phyloP scores from a whole-genome alignment of 2,113 vertebrate species.

The Larimichthys polyactis region DNA sequence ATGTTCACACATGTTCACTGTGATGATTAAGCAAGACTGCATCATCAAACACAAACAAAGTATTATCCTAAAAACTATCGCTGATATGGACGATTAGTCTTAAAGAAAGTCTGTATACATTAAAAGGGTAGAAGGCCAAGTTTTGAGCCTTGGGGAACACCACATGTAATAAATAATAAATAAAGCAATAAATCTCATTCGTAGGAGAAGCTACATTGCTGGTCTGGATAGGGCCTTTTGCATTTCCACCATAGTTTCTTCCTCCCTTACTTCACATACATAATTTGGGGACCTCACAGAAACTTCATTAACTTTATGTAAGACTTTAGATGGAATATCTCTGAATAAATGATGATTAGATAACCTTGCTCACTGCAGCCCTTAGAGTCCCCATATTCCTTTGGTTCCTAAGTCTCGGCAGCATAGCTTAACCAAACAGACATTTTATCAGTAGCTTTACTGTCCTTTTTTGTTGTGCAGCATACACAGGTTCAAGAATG shows the following conservation, averaged over 20 bases:
- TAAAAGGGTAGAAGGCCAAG: neutral
- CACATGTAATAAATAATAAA: neutral
- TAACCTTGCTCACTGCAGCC: neutral
- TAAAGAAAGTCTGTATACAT: neutral
- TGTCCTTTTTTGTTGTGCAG: neutral
- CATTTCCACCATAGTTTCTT: no score
- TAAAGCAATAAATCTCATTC: neutral
- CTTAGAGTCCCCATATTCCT: neutral
- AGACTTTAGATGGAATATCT: neutral
- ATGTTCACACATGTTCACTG: neutral
- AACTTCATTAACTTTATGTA: neutral
- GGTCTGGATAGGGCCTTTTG: no score
- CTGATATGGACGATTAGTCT: neutral
- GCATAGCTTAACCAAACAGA: neutral
- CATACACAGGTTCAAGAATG: neutral
- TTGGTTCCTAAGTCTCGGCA: neutral
- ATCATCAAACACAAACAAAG: no score
- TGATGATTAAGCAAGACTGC: no score
- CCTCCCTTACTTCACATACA: no score
- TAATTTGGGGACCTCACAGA: no score
- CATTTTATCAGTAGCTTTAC: neutral
- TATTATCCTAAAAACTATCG: neutral
- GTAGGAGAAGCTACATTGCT: neutral
- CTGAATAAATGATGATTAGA: slow-evolving; percentile 9
- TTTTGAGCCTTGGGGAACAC: neutral